These are phyloP conservation scores for Holothuria leucospilota DNA, from an alignment of 53 echinoderm and acorn worm genomes.

Conservation along the genomic window DNA sequence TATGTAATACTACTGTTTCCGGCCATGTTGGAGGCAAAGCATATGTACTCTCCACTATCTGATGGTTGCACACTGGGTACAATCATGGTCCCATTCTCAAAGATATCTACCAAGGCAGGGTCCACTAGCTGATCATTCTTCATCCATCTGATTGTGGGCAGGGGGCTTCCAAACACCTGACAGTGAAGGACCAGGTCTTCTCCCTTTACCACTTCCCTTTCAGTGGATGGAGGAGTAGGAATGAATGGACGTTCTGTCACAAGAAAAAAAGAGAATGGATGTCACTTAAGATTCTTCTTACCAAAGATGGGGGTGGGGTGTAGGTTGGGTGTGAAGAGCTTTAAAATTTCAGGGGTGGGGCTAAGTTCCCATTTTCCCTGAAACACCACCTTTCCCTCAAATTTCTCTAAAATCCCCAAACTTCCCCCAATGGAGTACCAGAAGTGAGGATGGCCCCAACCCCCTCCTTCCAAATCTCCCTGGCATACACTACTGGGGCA, in stretches of 20 bases:
- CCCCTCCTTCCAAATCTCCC: no score
- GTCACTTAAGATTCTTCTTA: no score
- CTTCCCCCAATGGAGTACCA: no score
- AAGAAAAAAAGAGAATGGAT: conserved; percentile 8
- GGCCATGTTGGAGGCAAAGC: conserved; percentile 80
- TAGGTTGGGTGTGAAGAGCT: no score
- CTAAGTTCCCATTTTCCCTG: no score
- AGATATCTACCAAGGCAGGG: conserved; percentile 43
- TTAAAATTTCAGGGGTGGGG: no score
- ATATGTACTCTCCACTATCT: conserved; percentile 80
- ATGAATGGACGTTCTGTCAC: conserved; percentile 66
- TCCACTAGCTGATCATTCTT: conserved; percentile 72
- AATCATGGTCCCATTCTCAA: conserved; percentile 71
- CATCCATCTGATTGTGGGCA: conserved; percentile 80
- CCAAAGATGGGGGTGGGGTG: no score
- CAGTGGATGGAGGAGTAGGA: conserved; percentile 20
- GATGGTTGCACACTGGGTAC: conserved; percentile 41
- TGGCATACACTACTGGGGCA: no score
- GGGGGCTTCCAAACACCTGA: conserved; percentile 76
- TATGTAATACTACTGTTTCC: conserved; percentile 73
- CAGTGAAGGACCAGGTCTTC: conserved; percentile 75
- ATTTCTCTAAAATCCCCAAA: no score
- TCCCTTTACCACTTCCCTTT: conserved; percentile 44
- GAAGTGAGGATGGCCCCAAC: no score
- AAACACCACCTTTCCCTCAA: no score